Percentiles rank a stretch among this genome's conserved stretches.
Conservation (phyloP, 2,113 vertebrate species). For the Helogale parvula region DNA sequence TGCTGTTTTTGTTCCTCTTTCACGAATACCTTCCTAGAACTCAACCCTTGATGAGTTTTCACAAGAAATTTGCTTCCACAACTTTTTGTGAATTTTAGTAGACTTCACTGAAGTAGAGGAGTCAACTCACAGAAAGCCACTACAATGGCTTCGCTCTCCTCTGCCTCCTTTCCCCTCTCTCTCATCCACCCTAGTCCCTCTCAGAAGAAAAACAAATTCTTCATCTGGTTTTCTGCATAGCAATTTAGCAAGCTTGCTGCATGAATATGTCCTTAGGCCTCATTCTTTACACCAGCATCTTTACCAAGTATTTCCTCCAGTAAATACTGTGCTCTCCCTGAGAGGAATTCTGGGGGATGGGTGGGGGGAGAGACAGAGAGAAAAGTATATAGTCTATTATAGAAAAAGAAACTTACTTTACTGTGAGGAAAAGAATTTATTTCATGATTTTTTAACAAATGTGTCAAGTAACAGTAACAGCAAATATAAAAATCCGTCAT, state of each 20-base stretch:
- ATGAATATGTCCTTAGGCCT: not conserved
- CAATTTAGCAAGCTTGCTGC: not conserved
- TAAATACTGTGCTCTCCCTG: not conserved
- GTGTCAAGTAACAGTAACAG: not conserved
- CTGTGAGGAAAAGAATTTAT: slow-evolving; percentile 1
- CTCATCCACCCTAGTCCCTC: not conserved
- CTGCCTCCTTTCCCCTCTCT: not conserved
- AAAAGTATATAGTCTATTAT: not conserved
- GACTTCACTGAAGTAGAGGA: not conserved
- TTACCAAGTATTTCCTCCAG: slow-evolving; percentile 10
- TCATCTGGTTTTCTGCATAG: not conserved
- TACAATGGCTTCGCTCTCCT: not conserved
- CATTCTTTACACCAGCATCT: not conserved
- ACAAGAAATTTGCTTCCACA: not conserved
- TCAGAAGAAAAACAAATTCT: not conserved
- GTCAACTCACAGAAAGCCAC: not conserved
- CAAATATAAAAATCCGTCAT: slow-evolving; percentile 1
- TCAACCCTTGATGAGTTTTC: not conserved
- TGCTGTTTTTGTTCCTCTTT: not conserved
- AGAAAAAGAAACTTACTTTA: not conserved
- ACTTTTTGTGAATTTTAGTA: not conserved
- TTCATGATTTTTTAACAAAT: slow-evolving; percentile 20
- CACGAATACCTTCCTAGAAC: not conserved
- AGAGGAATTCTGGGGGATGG: not conserved
- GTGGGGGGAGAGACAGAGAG: too few species aligned